Evolutionary conservation across 2,113 vertebrate genomes (phyloP).

Genomic region (Steatornis caripensis): DNA sequence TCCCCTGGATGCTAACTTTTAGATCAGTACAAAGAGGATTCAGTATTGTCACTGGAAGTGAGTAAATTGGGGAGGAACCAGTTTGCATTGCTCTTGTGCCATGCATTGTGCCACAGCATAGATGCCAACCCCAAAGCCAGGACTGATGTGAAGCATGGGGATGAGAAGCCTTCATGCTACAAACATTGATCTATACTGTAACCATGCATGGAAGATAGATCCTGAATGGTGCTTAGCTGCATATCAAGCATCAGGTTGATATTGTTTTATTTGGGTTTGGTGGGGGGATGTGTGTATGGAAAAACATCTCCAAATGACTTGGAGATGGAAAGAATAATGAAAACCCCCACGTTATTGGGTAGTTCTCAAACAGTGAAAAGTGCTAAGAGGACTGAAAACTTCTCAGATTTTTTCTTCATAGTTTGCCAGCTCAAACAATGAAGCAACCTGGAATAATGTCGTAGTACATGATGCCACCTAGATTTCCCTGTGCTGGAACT

Average conservation of each 20-base stretch:
- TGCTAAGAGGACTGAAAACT: neutral
- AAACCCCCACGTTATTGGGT: neutral
- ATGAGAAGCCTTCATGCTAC: neutral
- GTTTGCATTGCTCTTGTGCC: neutral
- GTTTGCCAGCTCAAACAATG: neutral
- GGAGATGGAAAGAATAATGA: neutral
- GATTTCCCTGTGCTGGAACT: neutral
- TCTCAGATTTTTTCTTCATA: neutral
- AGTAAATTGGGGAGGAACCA: neutral
- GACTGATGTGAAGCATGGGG: neutral
- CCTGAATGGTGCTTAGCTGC: neutral
- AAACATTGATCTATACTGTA: neutral
- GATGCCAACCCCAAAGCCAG: neutral
- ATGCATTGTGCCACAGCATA: neutral
- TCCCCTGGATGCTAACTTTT: neutral
- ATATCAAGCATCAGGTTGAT: neutral
- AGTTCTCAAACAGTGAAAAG: neutral
- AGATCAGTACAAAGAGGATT: neutral
- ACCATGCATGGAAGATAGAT: neutral
- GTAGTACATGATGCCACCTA: neutral
- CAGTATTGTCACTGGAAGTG: neutral
- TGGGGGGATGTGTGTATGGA: no score
- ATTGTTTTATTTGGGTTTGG: fast-evolving
- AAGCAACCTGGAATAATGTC: neutral
- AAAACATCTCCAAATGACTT: neutral